phyloP scores from a whole-genome alignment of 1,140 invertebrate genomes.

The Brachionus manjavacas region DNA sequence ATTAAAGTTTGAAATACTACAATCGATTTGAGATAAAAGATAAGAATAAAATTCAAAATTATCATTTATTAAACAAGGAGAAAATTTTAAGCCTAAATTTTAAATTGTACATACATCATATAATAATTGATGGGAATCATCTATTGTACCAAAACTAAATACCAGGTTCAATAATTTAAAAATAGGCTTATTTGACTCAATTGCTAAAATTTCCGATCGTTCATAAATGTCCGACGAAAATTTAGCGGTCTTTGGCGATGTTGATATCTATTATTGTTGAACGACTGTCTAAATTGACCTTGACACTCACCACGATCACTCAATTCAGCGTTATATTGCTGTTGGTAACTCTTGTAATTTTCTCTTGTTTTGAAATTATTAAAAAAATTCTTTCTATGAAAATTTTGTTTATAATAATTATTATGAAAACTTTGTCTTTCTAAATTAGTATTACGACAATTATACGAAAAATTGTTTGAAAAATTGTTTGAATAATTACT shows the following conservation, averaged over 20 bases:
- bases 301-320: background rate
- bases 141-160: conserved; percentile 1
- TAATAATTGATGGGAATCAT: background rate
- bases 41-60: background rate
- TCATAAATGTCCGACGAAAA: background rate
- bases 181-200: background rate
- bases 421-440: too few relatives aligned
- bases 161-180: background rate
- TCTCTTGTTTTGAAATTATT: background rate
- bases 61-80: background rate
- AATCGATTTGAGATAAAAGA: background rate
- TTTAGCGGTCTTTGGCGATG: background rate
- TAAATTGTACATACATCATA: background rate
- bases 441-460: too few relatives aligned
- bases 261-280: background rate
- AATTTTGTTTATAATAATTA: too few relatives aligned
- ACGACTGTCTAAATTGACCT: too few relatives aligned
- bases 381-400: background rate
- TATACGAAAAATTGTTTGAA: too few relatives aligned
- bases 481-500: too few relatives aligned
- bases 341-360: background rate
- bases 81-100: background rate
- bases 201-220: background rate
- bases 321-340: background rate
- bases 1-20: background rate